Evolutionary conservation across 2,113 vertebrate genomes (phyloP).

Genomic region (Aegithalos caudatus): DNA sequence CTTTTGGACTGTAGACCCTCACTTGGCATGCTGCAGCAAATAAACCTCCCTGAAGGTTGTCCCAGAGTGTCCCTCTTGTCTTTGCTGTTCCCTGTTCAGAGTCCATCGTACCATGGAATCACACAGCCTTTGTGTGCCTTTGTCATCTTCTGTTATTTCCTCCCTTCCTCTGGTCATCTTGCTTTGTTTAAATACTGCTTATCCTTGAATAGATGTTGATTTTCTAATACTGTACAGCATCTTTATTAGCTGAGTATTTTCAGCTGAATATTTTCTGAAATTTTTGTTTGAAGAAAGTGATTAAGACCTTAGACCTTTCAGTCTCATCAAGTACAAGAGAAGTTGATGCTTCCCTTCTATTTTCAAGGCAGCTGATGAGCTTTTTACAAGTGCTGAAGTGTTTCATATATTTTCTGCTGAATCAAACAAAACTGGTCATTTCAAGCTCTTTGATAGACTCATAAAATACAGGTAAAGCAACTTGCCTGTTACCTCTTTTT

Average conservation of each 20-base stretch:
- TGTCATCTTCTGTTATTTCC: neutral
- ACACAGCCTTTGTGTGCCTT: neutral
- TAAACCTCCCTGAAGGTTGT: neutral
- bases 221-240: neutral
- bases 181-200: neutral
- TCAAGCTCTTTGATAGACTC: neutral
- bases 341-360: neutral
- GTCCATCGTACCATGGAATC: neutral
- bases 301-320: neutral
- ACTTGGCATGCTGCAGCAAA: neutral
- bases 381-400: neutral
- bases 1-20: neutral
- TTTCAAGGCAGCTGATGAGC: neutral
- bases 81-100: neutral
- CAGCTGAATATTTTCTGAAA: neutral
- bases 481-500: neutral
- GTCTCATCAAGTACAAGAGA: neutral
- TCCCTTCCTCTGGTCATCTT: neutral
- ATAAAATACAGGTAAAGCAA: neutral
- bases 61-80: neutral
- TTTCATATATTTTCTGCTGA: neutral
- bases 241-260: neutral
- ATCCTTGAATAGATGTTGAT: neutral
- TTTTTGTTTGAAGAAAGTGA: neutral
- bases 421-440: neutral